Conservation (phyloP, 2,888 invertebrate genomes). For the Amphimallon solstitiale region DNA sequence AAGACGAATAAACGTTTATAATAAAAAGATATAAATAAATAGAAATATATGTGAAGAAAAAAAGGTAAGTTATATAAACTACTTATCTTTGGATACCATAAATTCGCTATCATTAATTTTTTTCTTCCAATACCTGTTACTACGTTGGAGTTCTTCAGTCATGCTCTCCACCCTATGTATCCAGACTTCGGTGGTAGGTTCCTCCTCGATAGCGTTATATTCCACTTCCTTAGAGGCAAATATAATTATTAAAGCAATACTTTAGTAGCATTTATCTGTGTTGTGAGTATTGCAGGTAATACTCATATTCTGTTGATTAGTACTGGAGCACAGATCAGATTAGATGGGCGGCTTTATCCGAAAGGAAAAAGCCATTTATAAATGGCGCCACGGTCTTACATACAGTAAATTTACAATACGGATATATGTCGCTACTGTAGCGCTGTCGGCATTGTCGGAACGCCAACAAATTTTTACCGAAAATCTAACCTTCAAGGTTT, state of each 20-base stretch:
- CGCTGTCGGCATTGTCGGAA: too few relatives aligned
- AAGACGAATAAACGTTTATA: slow-evolving; percentile 14
- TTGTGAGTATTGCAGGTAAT: too few relatives aligned
- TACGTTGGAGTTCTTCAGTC: slow-evolving; percentile 50
- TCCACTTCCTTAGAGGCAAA: slow-evolving; percentile 35
- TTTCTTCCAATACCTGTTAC: slow-evolving; percentile 50
- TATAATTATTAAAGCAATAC: too few relatives aligned
- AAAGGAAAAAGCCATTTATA: neutral
- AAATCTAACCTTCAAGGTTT: too few relatives aligned
- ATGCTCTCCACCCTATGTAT: slow-evolving; percentile 50
- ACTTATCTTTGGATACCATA: slow-evolving; percentile 48
- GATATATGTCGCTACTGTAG: too few relatives aligned
- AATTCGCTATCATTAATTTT: slow-evolving; percentile 48
- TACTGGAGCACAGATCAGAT: too few relatives aligned
- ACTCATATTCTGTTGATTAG: too few relatives aligned
- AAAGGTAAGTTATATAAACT: slow-evolving; percentile 6
- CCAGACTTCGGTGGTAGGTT: slow-evolving; percentile 44
- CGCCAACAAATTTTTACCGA: too few relatives aligned
- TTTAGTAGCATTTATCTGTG: too few relatives aligned
- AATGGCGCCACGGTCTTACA: too few relatives aligned
- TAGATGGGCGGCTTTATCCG: neutral
- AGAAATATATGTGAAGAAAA: neutral
- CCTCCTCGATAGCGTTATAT: slow-evolving; percentile 23
- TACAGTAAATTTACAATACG: too few relatives aligned
- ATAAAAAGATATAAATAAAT: slow-evolving; percentile 13